Conservation (phyloP, 2,113 vertebrate species). For the Vicugna pacos region DNA sequence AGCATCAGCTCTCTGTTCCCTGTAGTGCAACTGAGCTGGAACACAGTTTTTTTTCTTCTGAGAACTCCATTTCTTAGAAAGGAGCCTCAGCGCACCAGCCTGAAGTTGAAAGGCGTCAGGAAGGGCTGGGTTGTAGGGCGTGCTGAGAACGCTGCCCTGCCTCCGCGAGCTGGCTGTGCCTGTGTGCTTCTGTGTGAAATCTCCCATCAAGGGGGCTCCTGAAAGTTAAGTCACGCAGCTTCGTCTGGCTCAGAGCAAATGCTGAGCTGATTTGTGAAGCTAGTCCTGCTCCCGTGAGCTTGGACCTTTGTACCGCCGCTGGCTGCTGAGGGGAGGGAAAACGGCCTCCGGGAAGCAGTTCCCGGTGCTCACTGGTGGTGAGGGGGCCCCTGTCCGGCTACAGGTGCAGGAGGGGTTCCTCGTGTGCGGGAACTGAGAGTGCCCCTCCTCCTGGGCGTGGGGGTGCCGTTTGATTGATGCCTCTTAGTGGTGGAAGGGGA, state of each 20-base stretch:
- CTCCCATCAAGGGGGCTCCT: not conserved
- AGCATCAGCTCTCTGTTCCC: rapidly evolving
- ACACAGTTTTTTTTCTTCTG: rapidly evolving
- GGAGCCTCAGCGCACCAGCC: rapidly evolving
- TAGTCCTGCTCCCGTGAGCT: not conserved
- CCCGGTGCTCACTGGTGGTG: not conserved
- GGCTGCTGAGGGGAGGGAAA: no score
- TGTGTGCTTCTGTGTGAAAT: not conserved
- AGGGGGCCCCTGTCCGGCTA: not conserved
- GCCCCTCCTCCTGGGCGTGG: not conserved
- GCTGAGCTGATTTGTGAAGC: not conserved
- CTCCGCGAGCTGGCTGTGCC: not conserved
- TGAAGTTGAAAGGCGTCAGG: not conserved
- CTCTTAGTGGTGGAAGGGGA: conserved; percentile 72
- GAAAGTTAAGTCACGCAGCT: not conserved
- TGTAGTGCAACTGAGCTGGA: not conserved
- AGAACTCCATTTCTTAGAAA: not conserved
- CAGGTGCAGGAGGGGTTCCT: not conserved
- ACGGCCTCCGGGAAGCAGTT: not conserved
- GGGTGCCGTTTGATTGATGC: conserved; percentile 62
- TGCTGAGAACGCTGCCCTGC: rapidly evolving
- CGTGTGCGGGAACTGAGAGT: not conserved
- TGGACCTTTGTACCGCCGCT: not conserved
- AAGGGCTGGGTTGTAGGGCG: rapidly evolving
- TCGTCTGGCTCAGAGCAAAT: not conserved